phyloP scores from a whole-genome alignment of 2,797 vertebrate genomes.

The Clangula hyemalis region DNA sequence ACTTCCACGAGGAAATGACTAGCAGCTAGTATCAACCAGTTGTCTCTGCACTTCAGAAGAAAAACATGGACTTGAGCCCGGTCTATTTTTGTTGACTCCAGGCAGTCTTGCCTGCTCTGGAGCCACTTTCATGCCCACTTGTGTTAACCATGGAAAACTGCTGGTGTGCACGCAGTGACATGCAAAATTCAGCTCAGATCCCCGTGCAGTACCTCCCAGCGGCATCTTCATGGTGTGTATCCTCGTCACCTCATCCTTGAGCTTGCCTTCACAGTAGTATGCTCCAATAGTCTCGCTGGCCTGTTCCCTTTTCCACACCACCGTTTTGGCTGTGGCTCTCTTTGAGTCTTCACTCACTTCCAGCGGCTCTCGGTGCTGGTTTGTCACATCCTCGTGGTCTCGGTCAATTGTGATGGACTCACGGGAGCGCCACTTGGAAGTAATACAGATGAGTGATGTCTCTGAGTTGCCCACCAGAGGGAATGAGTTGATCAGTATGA shows the following conservation, averaged over 20 bases:
- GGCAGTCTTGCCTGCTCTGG: not conserved
- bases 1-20: not conserved
- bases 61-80: not conserved
- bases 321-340: slow-evolving; percentile 80
- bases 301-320: slow-evolving; percentile 84
- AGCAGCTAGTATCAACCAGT: not conserved
- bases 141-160: not conserved
- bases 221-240: slow-evolving; percentile 89
- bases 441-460: slow-evolving; percentile 85
- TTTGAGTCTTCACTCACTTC: slow-evolving; percentile 78
- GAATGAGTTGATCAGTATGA: slow-evolving; percentile 87
- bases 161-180: not conserved
- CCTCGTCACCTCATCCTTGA: slow-evolving; percentile 78
- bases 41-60: not conserved
- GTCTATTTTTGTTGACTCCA: not conserved
- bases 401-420: slow-evolving; percentile 80
- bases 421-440: slow-evolving; percentile 80
- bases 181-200: not conserved
- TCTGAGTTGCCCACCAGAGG: slow-evolving; percentile 83
- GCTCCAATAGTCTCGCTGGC: slow-evolving; percentile 84
- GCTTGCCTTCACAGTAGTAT: slow-evolving; percentile 85
- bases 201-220: slow-evolving; percentile 79
- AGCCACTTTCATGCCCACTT: not conserved
- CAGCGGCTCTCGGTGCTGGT: slow-evolving; percentile 77
- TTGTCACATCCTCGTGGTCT: slow-evolving; percentile 80